Conservation (phyloP, 2,113 vertebrate species). For the Pitta sordida region DNA sequence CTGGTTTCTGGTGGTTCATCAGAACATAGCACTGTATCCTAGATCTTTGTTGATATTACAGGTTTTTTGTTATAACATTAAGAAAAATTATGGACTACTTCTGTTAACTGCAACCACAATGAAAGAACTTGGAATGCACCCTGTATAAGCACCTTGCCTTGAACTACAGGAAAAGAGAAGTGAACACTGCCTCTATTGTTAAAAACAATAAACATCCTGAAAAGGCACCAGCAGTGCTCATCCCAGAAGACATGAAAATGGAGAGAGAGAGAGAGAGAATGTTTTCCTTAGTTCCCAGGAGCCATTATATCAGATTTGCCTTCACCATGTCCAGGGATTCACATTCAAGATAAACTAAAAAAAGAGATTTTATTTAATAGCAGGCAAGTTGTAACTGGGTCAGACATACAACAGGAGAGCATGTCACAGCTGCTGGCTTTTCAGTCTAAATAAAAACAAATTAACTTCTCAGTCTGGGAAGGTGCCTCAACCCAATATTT, state of each 20-base stretch:
- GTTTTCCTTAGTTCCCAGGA: background rate
- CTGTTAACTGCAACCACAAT: background rate
- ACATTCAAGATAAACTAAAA: conserved; percentile 15
- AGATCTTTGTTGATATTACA: background rate
- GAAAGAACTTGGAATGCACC: background rate
- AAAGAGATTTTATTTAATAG: conserved; percentile 12
- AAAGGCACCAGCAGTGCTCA: background rate
- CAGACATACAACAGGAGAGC: background rate
- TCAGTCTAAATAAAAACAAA: conserved; percentile 50
- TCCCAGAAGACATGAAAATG: background rate
- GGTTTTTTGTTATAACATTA: background rate
- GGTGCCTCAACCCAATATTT: background rate
- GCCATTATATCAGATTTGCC: background rate
- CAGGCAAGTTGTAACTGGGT: conserved; percentile 21
- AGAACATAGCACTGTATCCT: background rate
- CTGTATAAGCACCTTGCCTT: background rate
- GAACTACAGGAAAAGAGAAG: background rate
- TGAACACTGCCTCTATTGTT: background rate
- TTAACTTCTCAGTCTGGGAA: background rate
- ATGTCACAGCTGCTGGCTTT: conserved; percentile 5
- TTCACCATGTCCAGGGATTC: background rate
- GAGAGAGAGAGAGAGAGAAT: background rate
- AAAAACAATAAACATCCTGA: background rate
- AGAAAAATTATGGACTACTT: background rate
- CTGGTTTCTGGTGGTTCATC: background rate